Evolutionary conservation across 1,140 invertebrate species (phyloP), one percentile per base, ranked within the genome.

Genomic region (Anastrepha ludens): DNA sequence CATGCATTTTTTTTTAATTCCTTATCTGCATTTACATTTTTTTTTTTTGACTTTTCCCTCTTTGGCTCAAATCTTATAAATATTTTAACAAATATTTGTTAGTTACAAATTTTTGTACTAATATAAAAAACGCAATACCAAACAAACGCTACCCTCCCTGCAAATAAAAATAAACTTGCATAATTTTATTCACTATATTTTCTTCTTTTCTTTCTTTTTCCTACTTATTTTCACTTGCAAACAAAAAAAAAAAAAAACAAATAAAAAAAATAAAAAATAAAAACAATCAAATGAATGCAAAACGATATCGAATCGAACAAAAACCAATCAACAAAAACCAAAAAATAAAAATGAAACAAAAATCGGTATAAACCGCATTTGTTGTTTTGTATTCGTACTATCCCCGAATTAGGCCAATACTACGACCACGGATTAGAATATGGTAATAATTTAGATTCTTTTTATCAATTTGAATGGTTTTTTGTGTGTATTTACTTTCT

Each of bases 371-470:
- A 11, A 81, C 7, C 74, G 74, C 74, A 81, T 81, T 81, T 81
- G 74, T 81, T 81, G 50, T 70, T 50, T 81, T 17, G 7, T 41
- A 86, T 88, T 50, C 62, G n/a, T 85, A 15, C n/a, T 59, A 47
- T 50, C 50, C 87, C 88, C 88, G 87, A 91, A 93, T 92, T 93
- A 97, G 96, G 96, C 96, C 96, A 93, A 96, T 96, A 94, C 95
- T 97, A 93, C 96, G 97, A 95, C 97, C 97, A 95, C 96, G 97
- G 96, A 97, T 97, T 94, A 96, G 96, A 95, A 96, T 97, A 96
- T 97, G 97, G 97, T 98, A 98, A 97, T 95, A 94, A 92, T 92
- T 90, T 91, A 90, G 89, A 91, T 89, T 92, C 90, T 89, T 90
- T 89, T 88, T 62, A 78, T 88, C 59, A 86, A 86, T 86, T 86